These are phyloP conservation scores for Tachycineta bicolor DNA, from an alignment of 2,113 vertebrate species.

Conservation along the genomic window DNA sequence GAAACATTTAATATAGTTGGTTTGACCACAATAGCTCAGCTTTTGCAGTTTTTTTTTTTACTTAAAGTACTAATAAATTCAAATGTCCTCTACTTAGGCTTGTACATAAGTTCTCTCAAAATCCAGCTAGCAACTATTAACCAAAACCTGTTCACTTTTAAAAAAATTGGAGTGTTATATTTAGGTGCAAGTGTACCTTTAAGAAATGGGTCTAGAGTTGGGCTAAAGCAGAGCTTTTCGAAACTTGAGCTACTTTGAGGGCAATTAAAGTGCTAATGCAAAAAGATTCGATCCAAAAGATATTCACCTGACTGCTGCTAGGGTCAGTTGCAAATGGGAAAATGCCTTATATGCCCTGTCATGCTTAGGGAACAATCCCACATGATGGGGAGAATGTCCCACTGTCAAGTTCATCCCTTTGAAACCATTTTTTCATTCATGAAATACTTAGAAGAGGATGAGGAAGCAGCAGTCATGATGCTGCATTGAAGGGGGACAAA, in stretches of 20 bases:
- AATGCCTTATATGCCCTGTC: neutral
- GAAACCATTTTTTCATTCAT: neutral
- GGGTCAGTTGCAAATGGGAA: neutral
- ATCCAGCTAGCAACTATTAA: neutral
- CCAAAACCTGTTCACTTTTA: neutral
- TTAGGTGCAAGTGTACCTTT: neutral
- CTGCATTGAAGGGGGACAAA: fast-evolving
- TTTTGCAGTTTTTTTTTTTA: neutral
- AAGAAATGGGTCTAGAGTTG: neutral
- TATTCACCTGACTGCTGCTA: neutral
- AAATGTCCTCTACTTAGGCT: neutral
- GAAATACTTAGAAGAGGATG: fast-evolving
- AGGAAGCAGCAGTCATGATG: neutral
- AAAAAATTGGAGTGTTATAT: neutral
- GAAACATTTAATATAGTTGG: neutral
- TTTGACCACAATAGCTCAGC: neutral
- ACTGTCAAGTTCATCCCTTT: neutral
- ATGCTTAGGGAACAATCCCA: fast-evolving
- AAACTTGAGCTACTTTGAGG: neutral
- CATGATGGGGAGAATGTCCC: fast-evolving
- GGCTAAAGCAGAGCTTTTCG: neutral
- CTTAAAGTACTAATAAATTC: neutral
- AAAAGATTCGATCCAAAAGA: neutral
- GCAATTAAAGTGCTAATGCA: neutral
- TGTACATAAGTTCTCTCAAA: neutral